Base-by-base conservation (phyloP, 2,113 vertebrate species). In the Macrotus californicus region DNA sequence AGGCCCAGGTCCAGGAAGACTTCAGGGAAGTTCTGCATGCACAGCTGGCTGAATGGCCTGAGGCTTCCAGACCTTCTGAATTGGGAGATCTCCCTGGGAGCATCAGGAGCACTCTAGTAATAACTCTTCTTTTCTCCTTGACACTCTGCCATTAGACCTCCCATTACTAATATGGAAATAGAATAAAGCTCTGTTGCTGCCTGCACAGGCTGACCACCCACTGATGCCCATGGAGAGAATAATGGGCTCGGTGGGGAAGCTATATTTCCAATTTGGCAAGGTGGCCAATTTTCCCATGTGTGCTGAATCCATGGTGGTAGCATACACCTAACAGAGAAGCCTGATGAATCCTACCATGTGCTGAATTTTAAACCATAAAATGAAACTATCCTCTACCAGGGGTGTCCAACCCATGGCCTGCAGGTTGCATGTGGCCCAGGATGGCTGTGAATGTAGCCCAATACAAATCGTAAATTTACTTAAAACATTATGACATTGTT, bases 101-200 rank as follows among this genome's bases (percentile, higher is more conserved):
- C 50, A 43, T 84, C 90, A 59, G 92, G 89, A 93, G 29, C 9
- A 50, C 21, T 75, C 80, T 75, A 87, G 41, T 64, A 95, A 92
- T 70, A 83, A 83, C 29, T 72, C 86, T 79, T 67, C 50, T 96
- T 64, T 86, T 76, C 64, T 66, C 29, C 56, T 80, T 93, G 87
- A 85, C 1, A 0, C 11, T 64, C 54, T 92, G 90, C 89, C 79
- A 79, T 75, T 75, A 93, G 87, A 94, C 73, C 83, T 92, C 92
- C 83, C 54, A 73, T 48, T 2, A 43, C 29, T 87, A 91, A 56
- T 39, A 34, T 67, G 48, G 50, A 93, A 89, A 92, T 7, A 84
- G 26, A 90, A 59, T 84, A 70, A 93, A 93, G 13, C 22, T 41
- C 34, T 96, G 22, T 50, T 72, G 52, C 52, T 87, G 48, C 87